Evolutionary conservation across 1,140 invertebrate species (phyloP).

Genomic region (Philotrypesis tridentata): DNA sequence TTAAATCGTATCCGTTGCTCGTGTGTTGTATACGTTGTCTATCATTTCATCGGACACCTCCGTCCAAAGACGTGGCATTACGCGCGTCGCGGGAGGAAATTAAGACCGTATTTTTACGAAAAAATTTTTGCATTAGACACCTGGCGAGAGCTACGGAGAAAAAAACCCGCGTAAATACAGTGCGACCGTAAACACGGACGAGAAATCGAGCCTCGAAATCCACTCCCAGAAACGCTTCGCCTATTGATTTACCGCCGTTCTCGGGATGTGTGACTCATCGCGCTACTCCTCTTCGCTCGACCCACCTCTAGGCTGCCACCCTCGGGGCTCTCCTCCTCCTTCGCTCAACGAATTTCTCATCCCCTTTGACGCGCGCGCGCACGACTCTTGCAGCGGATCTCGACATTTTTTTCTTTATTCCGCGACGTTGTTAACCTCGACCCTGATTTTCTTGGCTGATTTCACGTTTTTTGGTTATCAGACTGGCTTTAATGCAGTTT

Average conservation of each 20-base stretch:
- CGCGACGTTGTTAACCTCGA: neutral
- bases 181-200: neutral
- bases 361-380: neutral
- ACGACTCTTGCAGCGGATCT: neutral
- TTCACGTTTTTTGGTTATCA: too few species aligned
- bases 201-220: neutral
- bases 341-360: conserved; percentile 6
- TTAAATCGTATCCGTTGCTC: conserved; percentile 4
- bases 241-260: conserved; percentile 14
- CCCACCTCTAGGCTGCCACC: neutral
- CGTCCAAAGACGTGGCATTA: too few species aligned
- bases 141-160: neutral
- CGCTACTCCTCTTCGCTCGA: neutral
- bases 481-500: too few species aligned
- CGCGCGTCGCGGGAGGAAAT: too few species aligned
- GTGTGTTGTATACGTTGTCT: too few species aligned
- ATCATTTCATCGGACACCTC: too few species aligned
- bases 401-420: neutral
- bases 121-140: neutral
- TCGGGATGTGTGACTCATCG: conserved; percentile 30
- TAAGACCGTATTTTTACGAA: neutral
- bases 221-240: neutral
- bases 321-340: neutral
- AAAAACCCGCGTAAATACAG: neutral
- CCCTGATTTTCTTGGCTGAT: neutral